Evolutionary conservation across 2,797 vertebrate genomes (phyloP).

Genomic region (Malacoctenus gilli): DNA sequence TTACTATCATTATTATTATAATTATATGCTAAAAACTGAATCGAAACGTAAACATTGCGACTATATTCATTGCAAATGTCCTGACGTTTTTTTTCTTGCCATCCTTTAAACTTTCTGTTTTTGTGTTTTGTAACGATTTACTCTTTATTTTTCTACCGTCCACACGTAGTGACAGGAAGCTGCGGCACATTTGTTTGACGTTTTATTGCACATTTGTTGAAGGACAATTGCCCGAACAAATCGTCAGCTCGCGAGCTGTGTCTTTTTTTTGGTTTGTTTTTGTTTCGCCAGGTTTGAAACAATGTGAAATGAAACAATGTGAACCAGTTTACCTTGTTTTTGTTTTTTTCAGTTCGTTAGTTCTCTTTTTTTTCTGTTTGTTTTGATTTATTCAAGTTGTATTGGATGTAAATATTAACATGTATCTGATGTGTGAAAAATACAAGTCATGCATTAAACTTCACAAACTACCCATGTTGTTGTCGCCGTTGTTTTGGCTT

Average conservation of each 20-base stretch:
- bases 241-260: conserved; percentile 42
- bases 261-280: conserved; percentile 13
- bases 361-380: conserved; percentile 52
- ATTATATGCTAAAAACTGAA: no score
- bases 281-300: conserved; percentile 25
- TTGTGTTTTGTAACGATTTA: conserved; percentile 69
- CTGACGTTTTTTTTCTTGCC: conserved; percentile 30
- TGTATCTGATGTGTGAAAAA: conserved; percentile 77
- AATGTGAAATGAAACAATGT: conserved; percentile 64
- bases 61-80: conserved; percentile 61
- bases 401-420: conserved; percentile 80
- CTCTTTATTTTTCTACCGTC: conserved; percentile 63
- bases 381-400: conserved; percentile 64
- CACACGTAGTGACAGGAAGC: conserved; percentile 41
- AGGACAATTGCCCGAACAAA: conserved; percentile 58
- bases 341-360: no score
- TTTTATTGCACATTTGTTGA: conserved; percentile 66
- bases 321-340: conserved; percentile 61
- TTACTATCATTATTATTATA: conserved; percentile 51
- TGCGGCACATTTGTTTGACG: conserved; percentile 59
- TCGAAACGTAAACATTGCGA: conserved; percentile 28
- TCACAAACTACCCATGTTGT: conserved; percentile 71
- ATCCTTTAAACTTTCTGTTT: conserved; percentile 53
- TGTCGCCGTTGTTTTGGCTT: no score
- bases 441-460: conserved; percentile 80